These are phyloP conservation scores for Crepidodera aurea DNA, from an alignment of 2,888 invertebrate genomes.

Conservation along the genomic window DNA sequence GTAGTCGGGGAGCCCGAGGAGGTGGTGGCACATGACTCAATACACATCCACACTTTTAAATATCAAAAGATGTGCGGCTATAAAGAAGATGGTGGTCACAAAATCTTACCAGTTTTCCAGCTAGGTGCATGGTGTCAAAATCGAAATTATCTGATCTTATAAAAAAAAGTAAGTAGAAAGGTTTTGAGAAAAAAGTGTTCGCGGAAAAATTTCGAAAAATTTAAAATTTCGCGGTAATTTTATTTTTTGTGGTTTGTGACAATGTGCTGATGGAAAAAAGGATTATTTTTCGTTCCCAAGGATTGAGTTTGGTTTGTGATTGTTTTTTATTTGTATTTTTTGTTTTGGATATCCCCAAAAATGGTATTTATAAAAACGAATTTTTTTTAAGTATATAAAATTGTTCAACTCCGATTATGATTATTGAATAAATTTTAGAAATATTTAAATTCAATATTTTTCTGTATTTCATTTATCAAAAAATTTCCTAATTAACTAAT, in stretches of 20 bases:
- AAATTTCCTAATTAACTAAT: too few species aligned
- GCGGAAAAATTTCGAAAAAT: constrained; percentile 1
- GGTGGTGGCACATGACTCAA: constrained; percentile 41
- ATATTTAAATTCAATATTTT: too few species aligned
- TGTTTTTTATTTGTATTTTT: constrained; percentile 4
- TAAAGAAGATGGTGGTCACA: constrained; percentile 41
- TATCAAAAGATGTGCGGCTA: constrained; percentile 41
- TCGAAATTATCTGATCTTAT: constrained; percentile 27
- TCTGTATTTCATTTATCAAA: too few species aligned
- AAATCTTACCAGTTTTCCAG: constrained; percentile 40
- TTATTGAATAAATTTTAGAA: too few species aligned
- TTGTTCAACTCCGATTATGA: too few species aligned
- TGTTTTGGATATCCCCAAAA: background rate
- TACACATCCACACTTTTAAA: constrained; percentile 31
- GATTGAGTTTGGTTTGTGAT: constrained; percentile 13
- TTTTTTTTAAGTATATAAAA: too few species aligned
- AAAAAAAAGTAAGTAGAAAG: constrained; percentile 38
- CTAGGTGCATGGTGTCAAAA: constrained; percentile 38
- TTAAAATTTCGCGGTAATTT: background rate
- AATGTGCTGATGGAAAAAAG: background rate
- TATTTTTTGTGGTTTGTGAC: constrained; percentile 6
- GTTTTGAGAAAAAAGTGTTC: constrained; percentile 21
- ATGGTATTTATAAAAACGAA: too few species aligned
- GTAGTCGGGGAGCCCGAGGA: constrained; percentile 22
- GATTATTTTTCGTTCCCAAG: constrained; percentile 1